Evolutionary conservation across 2,113 vertebrate genomes (phyloP), one percentile per base, ranked within the genome.

Genomic region (Phylloscopus trochilus): DNA sequence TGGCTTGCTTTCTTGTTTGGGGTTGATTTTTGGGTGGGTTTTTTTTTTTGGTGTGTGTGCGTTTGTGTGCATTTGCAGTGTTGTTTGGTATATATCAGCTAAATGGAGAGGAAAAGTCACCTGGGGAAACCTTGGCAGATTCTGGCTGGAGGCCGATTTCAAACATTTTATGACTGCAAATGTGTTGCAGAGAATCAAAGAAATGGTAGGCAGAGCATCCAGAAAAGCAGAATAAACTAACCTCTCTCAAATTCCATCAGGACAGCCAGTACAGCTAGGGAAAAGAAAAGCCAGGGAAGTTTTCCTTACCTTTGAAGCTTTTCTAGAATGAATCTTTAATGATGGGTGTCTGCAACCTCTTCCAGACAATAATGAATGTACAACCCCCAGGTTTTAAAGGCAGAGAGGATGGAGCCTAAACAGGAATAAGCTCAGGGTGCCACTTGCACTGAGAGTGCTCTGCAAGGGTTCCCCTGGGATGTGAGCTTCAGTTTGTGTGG

Each of bases 111-210:
- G 55, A 44, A 94, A 73, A 94, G 37, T 46, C 51, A 90, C 55
- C 24, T 77, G 55, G 82, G 68, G 75, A 89, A 92, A 67, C 35
- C 58, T 79, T 83, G 55, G 51, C 75, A 83, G 35, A 37, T 62
- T 77, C 43, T 87, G 82, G 51, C 84, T 63, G 52, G 46, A 62
- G 62, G 70, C 73, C 4, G 43, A 56, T 78, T 76, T 87, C 53
- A 68, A 90, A 78, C 60, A 62, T 47, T 90, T 91, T 52, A 33
- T 22, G 70, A 78, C 56, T 90, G 47, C 17, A 75, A 23, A 91
- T 92, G 53, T 80, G 8, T 89, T 82, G 68, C 86, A 74, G 44
- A 87, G 91, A 87, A 94, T 87, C 82, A 90, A 86, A 77, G 49
- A 80, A 74, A 51, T 0, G 1, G 62, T 39, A 86, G 77, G 56